Evolutionary conservation across 2,113 vertebrate species (phyloP).

Genomic region (Columba livia): DNA sequence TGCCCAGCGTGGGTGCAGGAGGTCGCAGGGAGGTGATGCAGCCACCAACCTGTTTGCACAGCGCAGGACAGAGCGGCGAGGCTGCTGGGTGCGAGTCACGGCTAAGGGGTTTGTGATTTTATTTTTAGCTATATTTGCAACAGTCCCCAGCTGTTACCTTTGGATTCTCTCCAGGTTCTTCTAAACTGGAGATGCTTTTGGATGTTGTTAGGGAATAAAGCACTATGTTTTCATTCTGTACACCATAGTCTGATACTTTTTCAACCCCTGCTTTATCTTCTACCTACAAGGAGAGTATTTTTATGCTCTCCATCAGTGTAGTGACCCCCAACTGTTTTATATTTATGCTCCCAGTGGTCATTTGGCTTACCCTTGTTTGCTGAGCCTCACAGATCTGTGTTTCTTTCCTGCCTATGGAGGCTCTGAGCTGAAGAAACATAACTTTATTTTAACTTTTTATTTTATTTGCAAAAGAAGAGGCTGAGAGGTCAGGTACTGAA

Average conservation of each 20-base stretch:
- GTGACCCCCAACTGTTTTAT: background rate
- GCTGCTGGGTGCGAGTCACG: background rate
- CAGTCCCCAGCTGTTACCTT: background rate
- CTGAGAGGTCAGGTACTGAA: background rate
- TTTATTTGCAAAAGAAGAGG: background rate
- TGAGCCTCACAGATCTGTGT: background rate
- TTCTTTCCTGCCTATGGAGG: background rate
- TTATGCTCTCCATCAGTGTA: background rate
- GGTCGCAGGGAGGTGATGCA: background rate
- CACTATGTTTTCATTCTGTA: background rate
- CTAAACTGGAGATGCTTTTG: background rate
- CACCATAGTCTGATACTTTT: background rate
- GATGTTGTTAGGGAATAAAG: background rate
- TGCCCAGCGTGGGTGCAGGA: accelerated
- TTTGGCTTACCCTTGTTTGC: background rate
- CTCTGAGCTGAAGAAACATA: background rate
- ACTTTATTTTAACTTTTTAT: background rate
- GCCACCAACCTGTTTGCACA: background rate
- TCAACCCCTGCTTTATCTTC: background rate
- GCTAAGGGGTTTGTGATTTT: background rate
- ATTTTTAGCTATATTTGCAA: background rate
- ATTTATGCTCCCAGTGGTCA: background rate
- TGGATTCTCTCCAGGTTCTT: background rate
- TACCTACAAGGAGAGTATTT: background rate
- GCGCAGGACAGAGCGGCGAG: background rate